phyloP scores from a whole-genome alignment of 2,113 vertebrate genomes.

The Actinemys pallida region DNA sequence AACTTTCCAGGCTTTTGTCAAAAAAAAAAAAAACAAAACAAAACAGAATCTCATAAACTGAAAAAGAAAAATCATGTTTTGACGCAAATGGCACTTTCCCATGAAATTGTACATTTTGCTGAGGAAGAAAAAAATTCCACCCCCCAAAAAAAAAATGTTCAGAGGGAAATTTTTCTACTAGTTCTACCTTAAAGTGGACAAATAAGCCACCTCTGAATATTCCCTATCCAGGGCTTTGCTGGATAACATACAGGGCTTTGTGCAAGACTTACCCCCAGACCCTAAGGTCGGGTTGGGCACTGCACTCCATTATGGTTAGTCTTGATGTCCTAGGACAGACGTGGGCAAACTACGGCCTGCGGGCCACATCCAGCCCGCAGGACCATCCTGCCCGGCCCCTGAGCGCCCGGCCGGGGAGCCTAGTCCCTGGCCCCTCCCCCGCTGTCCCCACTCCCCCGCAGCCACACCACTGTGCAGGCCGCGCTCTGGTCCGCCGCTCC shows the following conservation, averaged over 20 bases:
- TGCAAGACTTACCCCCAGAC: neutral
- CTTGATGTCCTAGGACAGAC: neutral
- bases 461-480: too few relatives aligned
- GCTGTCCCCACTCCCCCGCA: too few relatives aligned
- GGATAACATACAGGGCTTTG: accelerated
- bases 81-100: accelerated
- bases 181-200: neutral
- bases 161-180: neutral
- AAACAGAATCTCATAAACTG: neutral
- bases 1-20: neutral
- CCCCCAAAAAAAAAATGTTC: neutral
- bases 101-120: neutral
- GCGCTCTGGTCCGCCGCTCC: too few relatives aligned
- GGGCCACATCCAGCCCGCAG: too few relatives aligned
- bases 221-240: neutral
- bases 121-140: neutral
- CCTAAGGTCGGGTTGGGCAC: neutral
- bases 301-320: neutral
- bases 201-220: neutral
- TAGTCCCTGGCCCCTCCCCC: too few relatives aligned
- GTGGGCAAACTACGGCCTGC: too few relatives aligned
- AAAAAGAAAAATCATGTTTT: neutral
- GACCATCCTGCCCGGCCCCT: too few relatives aligned
- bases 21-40: neutral
- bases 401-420: too few relatives aligned